phyloP scores from a whole-genome alignment of 2,113 vertebrate genomes.

The Emberiza fucata region DNA sequence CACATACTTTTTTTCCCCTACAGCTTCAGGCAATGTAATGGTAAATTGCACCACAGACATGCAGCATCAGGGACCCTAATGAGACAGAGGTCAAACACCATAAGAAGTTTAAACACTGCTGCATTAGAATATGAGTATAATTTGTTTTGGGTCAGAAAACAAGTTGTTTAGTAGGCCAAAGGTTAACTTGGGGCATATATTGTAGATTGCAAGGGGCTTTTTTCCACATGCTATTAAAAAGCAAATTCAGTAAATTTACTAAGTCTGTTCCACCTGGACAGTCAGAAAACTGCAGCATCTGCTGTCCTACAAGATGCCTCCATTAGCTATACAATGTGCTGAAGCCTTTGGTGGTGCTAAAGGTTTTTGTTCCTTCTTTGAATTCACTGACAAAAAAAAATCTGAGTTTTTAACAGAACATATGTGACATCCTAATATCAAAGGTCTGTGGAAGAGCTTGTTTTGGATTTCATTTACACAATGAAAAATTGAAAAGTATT shows the following conservation, averaged over 20 bases:
- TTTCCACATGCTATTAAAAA: neutral
- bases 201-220: neutral
- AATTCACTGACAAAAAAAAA: neutral
- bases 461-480: neutral
- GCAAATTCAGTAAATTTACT: neutral
- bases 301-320: neutral
- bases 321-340: neutral
- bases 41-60: neutral
- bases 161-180: slow-evolving; percentile 13
- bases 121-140: neutral
- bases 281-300: neutral
- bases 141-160: slow-evolving; percentile 15
- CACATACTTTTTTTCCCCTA: neutral
- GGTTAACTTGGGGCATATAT: neutral
- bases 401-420: neutral
- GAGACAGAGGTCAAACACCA: neutral
- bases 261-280: neutral
- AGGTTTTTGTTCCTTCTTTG: neutral
- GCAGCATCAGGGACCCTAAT: neutral
- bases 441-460: neutral
- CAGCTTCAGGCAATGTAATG: neutral
- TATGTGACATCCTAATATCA: rapidly evolving
- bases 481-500: neutral
- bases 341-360: neutral
- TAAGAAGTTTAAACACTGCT: neutral